Conservation (phyloP, 92 coral and sea anemone species). For the Muricea muricata region DNA sequence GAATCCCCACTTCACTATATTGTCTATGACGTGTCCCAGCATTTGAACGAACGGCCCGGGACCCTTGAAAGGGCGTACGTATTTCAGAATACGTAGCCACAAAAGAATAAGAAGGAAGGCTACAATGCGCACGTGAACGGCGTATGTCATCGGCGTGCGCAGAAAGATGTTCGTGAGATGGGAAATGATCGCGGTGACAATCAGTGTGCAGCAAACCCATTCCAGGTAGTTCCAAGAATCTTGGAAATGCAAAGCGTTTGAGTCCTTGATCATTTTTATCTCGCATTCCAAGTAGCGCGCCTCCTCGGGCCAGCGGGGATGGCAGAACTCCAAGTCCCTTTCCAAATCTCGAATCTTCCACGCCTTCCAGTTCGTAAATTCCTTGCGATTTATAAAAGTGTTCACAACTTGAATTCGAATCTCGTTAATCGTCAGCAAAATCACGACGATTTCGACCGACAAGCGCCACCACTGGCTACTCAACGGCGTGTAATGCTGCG, state of each 20-base stretch:
- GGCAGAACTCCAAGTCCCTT: conserved; percentile 85
- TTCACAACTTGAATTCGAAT: conserved; percentile 79
- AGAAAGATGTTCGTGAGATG: conserved; percentile 70
- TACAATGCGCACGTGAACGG: conserved; percentile 69
- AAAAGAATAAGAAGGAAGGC: conserved; percentile 78
- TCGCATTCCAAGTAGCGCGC: conserved; percentile 90
- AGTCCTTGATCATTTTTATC: conserved; percentile 71
- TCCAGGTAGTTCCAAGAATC: conserved; percentile 94
- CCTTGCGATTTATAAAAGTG: conserved; percentile 79
- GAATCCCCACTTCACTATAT: conserved; percentile 83
- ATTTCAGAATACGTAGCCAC: conserved; percentile 90
- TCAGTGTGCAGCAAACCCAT: conserved; percentile 81
- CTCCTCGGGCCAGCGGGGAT: conserved; percentile 99
- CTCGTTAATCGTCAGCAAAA: conserved; percentile 79
- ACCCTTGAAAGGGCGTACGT: conserved; percentile 89
- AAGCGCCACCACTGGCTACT: conserved; percentile 86
- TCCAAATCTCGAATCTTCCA: conserved; percentile 88
- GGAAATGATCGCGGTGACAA: conserved; percentile 70
- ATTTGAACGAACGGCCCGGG: conserved; percentile 94
- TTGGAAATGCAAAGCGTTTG: conserved; percentile 80
- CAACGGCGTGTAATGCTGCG: conserved; percentile 72
- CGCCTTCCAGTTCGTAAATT: conserved; percentile 80
- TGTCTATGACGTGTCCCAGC: conserved; percentile 85
- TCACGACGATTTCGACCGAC: conserved; percentile 62
- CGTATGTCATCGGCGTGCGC: conserved; percentile 48